Percentiles rank a stretch among this genome's conserved stretches.
Conservation (phyloP, 2,888 invertebrate species). For the Agonopterix heracliana region DNA sequence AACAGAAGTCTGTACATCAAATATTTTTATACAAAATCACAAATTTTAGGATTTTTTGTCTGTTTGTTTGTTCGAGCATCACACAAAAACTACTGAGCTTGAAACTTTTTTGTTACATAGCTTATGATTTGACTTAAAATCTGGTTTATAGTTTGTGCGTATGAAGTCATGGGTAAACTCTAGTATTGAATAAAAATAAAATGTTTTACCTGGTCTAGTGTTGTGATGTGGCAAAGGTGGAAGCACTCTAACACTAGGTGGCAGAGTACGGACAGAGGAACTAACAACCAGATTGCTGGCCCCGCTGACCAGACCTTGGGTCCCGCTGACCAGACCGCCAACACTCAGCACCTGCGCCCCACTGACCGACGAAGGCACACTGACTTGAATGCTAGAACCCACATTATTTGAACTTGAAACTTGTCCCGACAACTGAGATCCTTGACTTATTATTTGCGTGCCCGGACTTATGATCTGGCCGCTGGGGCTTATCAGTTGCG, state of each 20-base stretch:
- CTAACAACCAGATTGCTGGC: slow-evolving; percentile 55
- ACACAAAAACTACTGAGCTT: too few relatives aligned
- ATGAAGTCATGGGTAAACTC: too few relatives aligned
- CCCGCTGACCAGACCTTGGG: slow-evolving; percentile 31
- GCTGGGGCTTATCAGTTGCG: slow-evolving; percentile 52
- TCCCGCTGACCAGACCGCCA: slow-evolving; percentile 33
- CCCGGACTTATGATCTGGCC: slow-evolving; percentile 57
- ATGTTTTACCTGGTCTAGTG: slow-evolving; percentile 53
- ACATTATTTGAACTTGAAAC: slow-evolving; percentile 42
- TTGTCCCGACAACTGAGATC: slow-evolving; percentile 57
- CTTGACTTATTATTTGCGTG: slow-evolving; percentile 69
- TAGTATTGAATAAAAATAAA: background rate
- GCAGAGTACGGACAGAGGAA: slow-evolving; percentile 57
- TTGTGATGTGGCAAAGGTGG: slow-evolving; percentile 61
- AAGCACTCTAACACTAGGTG: slow-evolving; percentile 59
- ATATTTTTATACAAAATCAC: too few relatives aligned
- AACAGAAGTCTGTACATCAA: too few relatives aligned
- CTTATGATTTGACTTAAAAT: too few relatives aligned
- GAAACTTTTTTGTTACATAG: too few relatives aligned
- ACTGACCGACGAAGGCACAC: slow-evolving; percentile 41
- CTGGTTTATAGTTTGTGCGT: too few relatives aligned
- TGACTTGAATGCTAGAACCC: slow-evolving; percentile 37
- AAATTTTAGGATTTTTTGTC: too few relatives aligned
- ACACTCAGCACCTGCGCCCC: slow-evolving; percentile 58
- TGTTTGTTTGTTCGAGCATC: too few relatives aligned